Evolutionary conservation across 1,140 invertebrate genomes (phyloP), one percentile per base, ranked within the genome.

Genomic region (Diorhabda carinulata): DNA sequence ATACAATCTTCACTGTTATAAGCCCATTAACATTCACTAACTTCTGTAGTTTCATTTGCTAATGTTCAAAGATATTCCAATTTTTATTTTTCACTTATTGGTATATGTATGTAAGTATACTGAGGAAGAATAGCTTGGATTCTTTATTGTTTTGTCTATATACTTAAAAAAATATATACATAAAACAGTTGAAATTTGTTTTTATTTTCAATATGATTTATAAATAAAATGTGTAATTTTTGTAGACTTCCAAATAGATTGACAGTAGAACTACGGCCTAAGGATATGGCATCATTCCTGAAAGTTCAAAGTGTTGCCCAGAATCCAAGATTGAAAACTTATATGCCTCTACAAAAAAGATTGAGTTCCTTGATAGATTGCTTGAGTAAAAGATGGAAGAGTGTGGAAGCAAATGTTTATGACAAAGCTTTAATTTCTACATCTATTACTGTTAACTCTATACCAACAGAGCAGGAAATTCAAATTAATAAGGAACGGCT

Each of bases 271-370:
- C 81, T 98, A 52, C 83, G 86, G 61, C 94, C 96, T 5, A 88
- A 88, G 69, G 89, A 89, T 70, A 92, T 91, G 80, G 83, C 85
- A 72, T 89, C 93, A 25, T 97, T 94, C 90, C 85, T 90, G 70
- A 86, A 88, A 72, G 94, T 98, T 7, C 95, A 97, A 79, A 86
- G 86, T 4, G 79, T 93, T 56, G 90, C 95, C 1, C 94, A 97
- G 83, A 98, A 98, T 87, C 96, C 96, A n/a, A 86, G 94, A 70
- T 84, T 94, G 4, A 85, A 88, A 43, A 86, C 90, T 43, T 83
- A 87, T n/a, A 81, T 93, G 41, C 88, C 92, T 5, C 85, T 94
- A 61, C 92, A 95, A 73, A 88, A 91, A 69, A 86, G 89, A 25
- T 82, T 96, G 3, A 84, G 87, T 6, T 86, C 87, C 59, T 82